Evolutionary conservation across 2,113 vertebrate genomes (phyloP).

Genomic region (Caloenas nicobarica): DNA sequence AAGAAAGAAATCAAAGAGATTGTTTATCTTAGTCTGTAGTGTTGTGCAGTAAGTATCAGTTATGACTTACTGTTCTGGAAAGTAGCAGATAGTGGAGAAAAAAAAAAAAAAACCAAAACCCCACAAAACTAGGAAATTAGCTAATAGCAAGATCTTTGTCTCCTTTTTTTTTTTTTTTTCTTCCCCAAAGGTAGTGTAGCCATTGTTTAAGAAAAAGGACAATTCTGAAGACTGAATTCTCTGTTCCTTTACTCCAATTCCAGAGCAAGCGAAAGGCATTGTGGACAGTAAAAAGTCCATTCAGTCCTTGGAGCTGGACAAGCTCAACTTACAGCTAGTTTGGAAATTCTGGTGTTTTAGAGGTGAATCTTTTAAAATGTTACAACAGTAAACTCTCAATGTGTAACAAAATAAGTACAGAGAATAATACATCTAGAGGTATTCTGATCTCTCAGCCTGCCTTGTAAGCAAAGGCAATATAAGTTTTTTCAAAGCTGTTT

Average conservation of each 20-base stretch:
- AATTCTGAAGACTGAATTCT: neutral
- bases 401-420: neutral
- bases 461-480: neutral
- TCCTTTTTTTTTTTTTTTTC: neutral
- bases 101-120: too few species aligned
- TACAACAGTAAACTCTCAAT: neutral
- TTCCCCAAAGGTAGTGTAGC: neutral
- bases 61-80: neutral
- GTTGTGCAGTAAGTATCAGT: too few species aligned
- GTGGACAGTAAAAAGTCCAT: neutral
- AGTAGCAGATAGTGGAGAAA: neutral
- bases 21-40: neutral
- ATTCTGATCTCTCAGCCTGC: neutral
- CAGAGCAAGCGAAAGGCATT: neutral
- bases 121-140: neutral
- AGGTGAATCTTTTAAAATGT: neutral
- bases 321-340: neutral
- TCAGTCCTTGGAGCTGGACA: neutral
- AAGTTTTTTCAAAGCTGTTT: neutral
- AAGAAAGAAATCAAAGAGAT: neutral
- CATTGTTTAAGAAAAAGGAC: neutral
- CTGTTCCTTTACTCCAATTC: neutral
- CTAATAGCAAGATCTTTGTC: neutral
- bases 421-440: fast-evolving
- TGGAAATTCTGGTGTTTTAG: neutral